These are phyloP conservation scores for Drosophila nasuta DNA, from an alignment of 1,140 invertebrate genomes.

Conservation along the genomic window DNA sequence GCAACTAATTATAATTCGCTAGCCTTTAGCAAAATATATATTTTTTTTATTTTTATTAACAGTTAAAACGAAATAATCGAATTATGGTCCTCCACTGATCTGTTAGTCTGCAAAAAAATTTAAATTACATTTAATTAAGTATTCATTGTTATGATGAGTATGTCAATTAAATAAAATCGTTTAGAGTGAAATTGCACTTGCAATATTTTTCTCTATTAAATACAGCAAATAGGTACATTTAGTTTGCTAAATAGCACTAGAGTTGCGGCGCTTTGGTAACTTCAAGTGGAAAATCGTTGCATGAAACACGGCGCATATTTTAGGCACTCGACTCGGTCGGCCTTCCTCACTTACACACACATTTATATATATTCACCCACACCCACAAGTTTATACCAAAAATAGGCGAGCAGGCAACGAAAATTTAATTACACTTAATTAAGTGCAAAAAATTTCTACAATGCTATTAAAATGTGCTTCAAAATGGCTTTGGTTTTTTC, in stretches of 20 bases:
- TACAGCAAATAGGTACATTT: conserved; percentile 30
- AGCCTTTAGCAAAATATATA: not conserved
- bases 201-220: conserved; percentile 1
- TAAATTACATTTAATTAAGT: no score
- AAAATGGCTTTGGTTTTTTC: conserved; percentile 76
- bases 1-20: conserved; percentile 37
- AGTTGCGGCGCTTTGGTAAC: conserved; percentile 60
- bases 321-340: conserved; percentile 49
- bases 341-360: conserved; percentile 10
- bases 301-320: conserved; percentile 67
- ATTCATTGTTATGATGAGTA: not conserved
- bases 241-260: conserved; percentile 49
- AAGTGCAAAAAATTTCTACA: conserved; percentile 81
- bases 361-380: not conserved
- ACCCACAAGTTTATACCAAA: conserved; percentile 11
- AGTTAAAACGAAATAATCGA: not conserved
- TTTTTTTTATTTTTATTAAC: not conserved
- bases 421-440: conserved; percentile 83
- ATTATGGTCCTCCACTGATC: not conserved
- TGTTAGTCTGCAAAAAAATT: no score
- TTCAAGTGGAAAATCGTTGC: conserved; percentile 65
- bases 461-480: conserved; percentile 81
- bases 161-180: conserved; percentile 15
- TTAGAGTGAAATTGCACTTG: not conserved
- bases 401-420: conserved; percentile 70